phyloP scores from a whole-genome alignment of 2,797 vertebrate genomes.

The Enteromius argenteus region DNA sequence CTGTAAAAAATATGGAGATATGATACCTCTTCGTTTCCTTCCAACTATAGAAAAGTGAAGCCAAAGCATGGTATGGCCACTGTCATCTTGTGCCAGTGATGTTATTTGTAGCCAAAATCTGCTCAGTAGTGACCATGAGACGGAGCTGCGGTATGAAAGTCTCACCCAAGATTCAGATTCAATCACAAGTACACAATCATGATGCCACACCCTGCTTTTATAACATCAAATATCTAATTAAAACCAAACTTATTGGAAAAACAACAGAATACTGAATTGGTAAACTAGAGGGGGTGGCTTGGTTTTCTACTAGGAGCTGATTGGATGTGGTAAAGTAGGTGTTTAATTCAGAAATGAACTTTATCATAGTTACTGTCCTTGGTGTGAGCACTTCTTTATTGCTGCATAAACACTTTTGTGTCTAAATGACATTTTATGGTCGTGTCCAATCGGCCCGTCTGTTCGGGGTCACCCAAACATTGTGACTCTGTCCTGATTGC shows the following conservation, averaged over 20 bases:
- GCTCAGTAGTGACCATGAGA: not conserved
- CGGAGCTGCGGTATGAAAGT: not conserved
- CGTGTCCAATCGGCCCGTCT: conserved; percentile 9
- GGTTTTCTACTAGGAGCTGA: too few species aligned
- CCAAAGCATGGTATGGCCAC: not conserved
- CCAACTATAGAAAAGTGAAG: not conserved
- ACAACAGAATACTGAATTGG: too few species aligned
- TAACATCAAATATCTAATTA: not conserved
- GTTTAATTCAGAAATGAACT: not conserved
- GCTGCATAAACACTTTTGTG: not conserved
- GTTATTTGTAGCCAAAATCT: not conserved
- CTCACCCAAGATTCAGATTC: not conserved
- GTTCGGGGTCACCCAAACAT: conserved; percentile 30
- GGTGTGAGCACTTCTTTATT: not conserved
- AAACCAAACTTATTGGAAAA: not conserved
- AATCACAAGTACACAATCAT: not conserved
- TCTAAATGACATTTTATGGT: conserved; percentile 13
- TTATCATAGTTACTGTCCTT: not conserved
- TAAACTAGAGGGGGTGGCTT: too few species aligned
- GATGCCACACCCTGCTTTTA: not conserved
- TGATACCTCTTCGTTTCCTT: not conserved
- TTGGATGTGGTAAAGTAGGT: too few species aligned
- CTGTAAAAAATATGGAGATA: not conserved
- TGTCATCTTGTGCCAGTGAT: too few species aligned
- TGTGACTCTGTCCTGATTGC: conserved; percentile 35